A percentile compares a stretch with the other conserved stretches of the same genome.
These are phyloP conservation scores for Balearica regulorum DNA, from an alignment of 2,797 vertebrate species.

Conservation along the genomic window DNA sequence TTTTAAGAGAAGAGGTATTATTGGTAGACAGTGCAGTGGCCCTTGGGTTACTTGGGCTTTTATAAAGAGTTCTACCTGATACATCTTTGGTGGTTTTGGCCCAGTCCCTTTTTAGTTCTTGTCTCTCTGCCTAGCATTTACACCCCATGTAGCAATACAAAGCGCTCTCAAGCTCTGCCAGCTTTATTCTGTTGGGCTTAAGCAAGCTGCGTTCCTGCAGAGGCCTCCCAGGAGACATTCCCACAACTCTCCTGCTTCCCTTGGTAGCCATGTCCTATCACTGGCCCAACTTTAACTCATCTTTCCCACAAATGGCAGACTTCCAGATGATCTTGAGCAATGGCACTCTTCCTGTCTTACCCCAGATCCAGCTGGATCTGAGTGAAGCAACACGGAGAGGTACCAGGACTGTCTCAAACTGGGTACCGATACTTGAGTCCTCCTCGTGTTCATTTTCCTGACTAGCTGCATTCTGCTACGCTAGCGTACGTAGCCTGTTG, in stretches of 20 bases:
- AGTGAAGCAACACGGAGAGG: background rate
- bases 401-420: background rate
- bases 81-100: background rate
- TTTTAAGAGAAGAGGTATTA: background rate
- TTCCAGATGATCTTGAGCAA: background rate
- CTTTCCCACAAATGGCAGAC: background rate
- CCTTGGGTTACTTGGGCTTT: background rate
- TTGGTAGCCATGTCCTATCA: background rate
- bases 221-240: background rate
- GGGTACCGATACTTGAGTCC: accelerated
- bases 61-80: background rate
- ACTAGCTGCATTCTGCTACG: background rate
- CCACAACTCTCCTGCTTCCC: background rate
- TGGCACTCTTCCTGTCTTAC: background rate
- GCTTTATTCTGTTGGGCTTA: background rate
- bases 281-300: background rate
- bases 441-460: background rate
- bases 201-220: background rate
- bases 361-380: background rate
- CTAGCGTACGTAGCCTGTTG: background rate
- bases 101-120: background rate
- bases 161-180: accelerated
- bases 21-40: background rate
- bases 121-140: background rate
- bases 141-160: background rate